Evolutionary conservation across 2,113 vertebrate species (phyloP).

Genomic region (Corapipo altera): DNA sequence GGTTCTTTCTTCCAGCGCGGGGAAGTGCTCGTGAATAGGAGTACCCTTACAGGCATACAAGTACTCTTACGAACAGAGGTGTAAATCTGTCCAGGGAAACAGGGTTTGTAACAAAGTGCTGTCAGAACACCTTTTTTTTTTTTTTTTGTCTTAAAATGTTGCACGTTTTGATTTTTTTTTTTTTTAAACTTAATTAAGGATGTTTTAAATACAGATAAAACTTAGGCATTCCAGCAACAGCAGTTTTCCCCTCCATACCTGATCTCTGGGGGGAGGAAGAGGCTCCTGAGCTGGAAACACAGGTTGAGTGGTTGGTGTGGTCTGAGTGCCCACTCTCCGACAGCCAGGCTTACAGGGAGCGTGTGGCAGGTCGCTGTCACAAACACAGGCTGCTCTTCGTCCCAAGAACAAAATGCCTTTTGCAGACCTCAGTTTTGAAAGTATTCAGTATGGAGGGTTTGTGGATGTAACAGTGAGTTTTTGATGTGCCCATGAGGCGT

Average conservation of each 20-base stretch:
- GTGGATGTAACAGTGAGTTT: neutral
- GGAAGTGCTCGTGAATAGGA: neutral
- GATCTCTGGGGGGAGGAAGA: too few species aligned
- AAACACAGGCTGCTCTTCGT: neutral
- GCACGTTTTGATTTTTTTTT: neutral
- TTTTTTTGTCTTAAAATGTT: neutral
- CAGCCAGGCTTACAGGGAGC: accelerated
- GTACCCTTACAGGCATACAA: neutral
- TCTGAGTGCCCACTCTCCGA: accelerated
- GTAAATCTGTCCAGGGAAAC: neutral
- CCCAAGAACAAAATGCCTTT: neutral
- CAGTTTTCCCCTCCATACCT: neutral
- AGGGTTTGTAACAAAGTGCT: neutral
- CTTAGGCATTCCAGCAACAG: neutral
- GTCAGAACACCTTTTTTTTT: neutral
- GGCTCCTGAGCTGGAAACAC: neutral
- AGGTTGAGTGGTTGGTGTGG: neutral
- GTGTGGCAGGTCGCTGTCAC: neutral
- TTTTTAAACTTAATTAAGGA: neutral
- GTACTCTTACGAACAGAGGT: neutral
- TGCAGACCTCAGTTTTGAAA: neutral
- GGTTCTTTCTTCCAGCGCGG: accelerated
- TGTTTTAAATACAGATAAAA: neutral
- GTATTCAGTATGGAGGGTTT: neutral
- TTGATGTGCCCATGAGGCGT: accelerated